A percentile compares a stretch with the other conserved stretches of the same genome.
Conservation (phyloP, 2,797 vertebrate genomes). For the Erithacus rubecula region DNA sequence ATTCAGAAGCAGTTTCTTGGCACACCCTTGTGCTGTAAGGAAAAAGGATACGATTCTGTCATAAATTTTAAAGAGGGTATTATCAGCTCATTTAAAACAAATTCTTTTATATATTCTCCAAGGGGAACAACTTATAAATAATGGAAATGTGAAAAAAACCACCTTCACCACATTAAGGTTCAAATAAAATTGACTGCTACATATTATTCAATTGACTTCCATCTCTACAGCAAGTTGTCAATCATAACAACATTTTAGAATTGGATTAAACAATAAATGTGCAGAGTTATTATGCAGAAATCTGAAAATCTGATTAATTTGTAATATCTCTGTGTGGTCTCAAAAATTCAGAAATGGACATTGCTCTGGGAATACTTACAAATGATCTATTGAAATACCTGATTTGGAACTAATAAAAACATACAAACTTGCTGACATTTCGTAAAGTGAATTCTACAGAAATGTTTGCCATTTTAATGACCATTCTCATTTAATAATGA, state of each 20-base stretch:
- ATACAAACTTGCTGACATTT: slow-evolving; percentile 77
- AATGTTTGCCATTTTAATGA: slow-evolving; percentile 73
- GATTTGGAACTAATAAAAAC: slow-evolving; percentile 79
- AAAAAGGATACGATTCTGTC: slow-evolving; percentile 52
- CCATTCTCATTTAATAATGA: slow-evolving; percentile 66
- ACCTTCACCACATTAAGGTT: slow-evolving; percentile 73
- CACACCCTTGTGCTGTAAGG: background rate
- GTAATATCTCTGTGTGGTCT: slow-evolving; percentile 68
- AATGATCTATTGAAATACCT: slow-evolving; percentile 74
- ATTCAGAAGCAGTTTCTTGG: slow-evolving; percentile 58
- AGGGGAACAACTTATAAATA: slow-evolving; percentile 80
- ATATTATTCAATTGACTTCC: slow-evolving; percentile 80
- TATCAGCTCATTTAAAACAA: slow-evolving; percentile 79
- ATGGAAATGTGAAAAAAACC: slow-evolving; percentile 64
- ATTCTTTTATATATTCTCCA: slow-evolving; percentile 76
- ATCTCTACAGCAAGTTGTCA: slow-evolving; percentile 76
- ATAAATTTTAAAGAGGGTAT: slow-evolving; percentile 80
- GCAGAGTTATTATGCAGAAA: slow-evolving; percentile 77
- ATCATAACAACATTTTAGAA: slow-evolving; percentile 79
- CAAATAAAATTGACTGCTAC: slow-evolving; percentile 83
- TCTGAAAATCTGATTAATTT: slow-evolving; percentile 81
- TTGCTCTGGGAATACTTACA: slow-evolving; percentile 75
- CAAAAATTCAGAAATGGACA: slow-evolving; percentile 65
- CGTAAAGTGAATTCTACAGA: slow-evolving; percentile 75
- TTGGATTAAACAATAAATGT: slow-evolving; percentile 77